A percentile compares a stretch with the other conserved stretches of the same genome.
phyloP scores from a whole-genome alignment of 92 coral and sea anemone species.

The Epizoanthus rinbou region DNA sequence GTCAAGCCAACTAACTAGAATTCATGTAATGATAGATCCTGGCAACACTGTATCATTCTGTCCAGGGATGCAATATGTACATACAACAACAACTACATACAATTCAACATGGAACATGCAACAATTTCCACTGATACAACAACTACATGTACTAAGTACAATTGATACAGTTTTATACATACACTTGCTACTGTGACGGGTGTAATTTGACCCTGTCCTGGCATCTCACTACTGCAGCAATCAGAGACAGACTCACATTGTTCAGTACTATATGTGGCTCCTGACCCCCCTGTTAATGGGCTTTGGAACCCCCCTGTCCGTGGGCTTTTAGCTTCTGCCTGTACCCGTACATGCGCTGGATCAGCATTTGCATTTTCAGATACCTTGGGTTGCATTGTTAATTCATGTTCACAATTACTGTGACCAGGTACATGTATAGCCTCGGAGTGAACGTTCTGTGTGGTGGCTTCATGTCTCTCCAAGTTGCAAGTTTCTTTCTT shows the following conservation, averaged over 20 bases:
- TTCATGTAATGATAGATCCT: too few species aligned
- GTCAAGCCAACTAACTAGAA: too few species aligned
- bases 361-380: too few species aligned
- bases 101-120: too few species aligned
- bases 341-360: not conserved
- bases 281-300: not conserved
- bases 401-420: too few species aligned
- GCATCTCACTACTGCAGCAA: not conserved
- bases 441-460: not conserved
- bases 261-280: constrained; percentile 25
- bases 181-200: not conserved
- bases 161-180: constrained; percentile 5
- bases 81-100: too few species aligned
- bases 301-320: not conserved
- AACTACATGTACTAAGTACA: not conserved
- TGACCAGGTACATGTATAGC: too few species aligned
- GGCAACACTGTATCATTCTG: too few species aligned
- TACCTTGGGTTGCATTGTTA: too few species aligned
- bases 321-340: not conserved
- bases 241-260: constrained; percentile 22
- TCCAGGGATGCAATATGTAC: too few species aligned
- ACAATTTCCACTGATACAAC: too few species aligned
- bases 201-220: not conserved
- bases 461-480: not conserved
- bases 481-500: not conserved